phyloP scores from a whole-genome alignment of 2,888 invertebrate species.

The Ligdia adustata region DNA sequence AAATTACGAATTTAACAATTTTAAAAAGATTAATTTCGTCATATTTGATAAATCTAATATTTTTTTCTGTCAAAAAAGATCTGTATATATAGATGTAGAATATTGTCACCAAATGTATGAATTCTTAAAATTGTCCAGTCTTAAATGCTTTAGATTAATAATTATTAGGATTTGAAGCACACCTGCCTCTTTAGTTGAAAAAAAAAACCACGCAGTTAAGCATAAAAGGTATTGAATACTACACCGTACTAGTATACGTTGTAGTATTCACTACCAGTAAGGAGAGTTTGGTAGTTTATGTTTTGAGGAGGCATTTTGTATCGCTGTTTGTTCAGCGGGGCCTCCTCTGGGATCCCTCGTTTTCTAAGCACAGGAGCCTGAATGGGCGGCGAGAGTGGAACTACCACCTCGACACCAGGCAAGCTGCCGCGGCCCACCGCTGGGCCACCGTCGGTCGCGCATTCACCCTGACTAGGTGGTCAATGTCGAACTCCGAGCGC shows the following conservation, averaged over 20 bases:
- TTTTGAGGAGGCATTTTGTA: slow-evolving; percentile 16
- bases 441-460: slow-evolving; percentile 29
- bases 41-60: too few species aligned
- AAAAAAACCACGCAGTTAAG: background rate
- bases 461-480: slow-evolving; percentile 19
- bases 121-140: too few species aligned
- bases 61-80: too few species aligned
- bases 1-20: too few species aligned
- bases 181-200: too few species aligned
- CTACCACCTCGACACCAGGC: slow-evolving; percentile 23
- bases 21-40: too few species aligned
- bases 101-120: too few species aligned
- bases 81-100: too few species aligned
- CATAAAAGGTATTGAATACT: slow-evolving; percentile 16
- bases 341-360: slow-evolving; percentile 34
- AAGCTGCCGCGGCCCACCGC: slow-evolving; percentile 31
- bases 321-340: slow-evolving; percentile 31
- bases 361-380: slow-evolving; percentile 32
- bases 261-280: slow-evolving; percentile 18
- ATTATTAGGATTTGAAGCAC: too few species aligned
- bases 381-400: slow-evolving; percentile 19
- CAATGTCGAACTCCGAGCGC: slow-evolving; percentile 31
- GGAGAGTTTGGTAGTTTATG: slow-evolving; percentile 1
- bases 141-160: too few species aligned
- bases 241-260: background rate